These are phyloP conservation scores for Heliconius hermathena DNA, from an alignment of 1,140 invertebrate genomes.

Conservation along the genomic window DNA sequence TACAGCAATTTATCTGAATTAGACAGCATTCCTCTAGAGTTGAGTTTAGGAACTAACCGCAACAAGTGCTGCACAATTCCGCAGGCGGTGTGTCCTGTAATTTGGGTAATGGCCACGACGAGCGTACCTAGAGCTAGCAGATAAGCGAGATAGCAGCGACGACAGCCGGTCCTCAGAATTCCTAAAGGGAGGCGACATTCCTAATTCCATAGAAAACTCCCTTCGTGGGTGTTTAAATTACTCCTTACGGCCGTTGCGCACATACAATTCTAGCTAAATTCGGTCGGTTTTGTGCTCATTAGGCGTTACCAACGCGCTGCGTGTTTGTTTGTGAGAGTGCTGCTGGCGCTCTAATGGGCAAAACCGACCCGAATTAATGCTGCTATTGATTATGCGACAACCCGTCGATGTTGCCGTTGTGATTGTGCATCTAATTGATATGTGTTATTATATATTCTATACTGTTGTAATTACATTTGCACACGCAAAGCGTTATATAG, in stretches of 20 bases:
- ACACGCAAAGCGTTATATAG: neutral
- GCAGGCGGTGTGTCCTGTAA: constrained; percentile 51
- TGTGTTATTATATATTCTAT: neutral
- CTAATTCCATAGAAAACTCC: constrained; percentile 33
- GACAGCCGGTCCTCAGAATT: constrained; percentile 33
- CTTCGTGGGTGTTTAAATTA: constrained; percentile 50
- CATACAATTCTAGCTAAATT: constrained; percentile 45
- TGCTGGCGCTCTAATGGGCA: constrained; percentile 28
- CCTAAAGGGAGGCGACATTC: constrained; percentile 36
- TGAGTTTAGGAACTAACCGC: constrained; percentile 31
- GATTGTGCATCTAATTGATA: neutral
- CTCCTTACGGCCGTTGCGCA: constrained; percentile 23
- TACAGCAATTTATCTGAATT: constrained; percentile 30
- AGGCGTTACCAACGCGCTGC: constrained; percentile 26
- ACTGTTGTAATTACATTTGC: constrained; percentile 19
- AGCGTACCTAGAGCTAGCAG: constrained; percentile 40
- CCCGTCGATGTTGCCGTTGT: neutral
- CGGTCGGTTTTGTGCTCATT: constrained; percentile 46
- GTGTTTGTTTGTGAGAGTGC: constrained; percentile 35
- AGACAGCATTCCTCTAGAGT: constrained; percentile 33
- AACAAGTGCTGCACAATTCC: constrained; percentile 43
- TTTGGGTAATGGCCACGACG: constrained; percentile 61
- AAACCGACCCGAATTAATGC: constrained; percentile 35
- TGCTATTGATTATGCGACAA: constrained; percentile 24
- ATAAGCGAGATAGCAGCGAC: constrained; percentile 54